Evolutionary conservation across 2,797 vertebrate species (phyloP).

Genomic region (Arremon brunneinucha): DNA sequence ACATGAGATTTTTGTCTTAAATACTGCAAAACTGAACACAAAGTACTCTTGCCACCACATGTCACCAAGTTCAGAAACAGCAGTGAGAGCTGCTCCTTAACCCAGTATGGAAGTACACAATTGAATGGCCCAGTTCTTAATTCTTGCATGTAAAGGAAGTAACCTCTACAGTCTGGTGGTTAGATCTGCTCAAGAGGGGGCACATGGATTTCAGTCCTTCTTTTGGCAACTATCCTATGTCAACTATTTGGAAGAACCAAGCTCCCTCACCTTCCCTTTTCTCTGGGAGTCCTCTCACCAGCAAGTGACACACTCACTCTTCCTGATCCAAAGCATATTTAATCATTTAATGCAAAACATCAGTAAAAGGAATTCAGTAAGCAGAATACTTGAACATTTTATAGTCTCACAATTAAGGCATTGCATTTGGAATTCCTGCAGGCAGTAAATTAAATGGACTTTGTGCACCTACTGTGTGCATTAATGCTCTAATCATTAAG

Average conservation of each 20-base stretch:
- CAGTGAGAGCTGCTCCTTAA: background rate
- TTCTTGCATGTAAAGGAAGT: background rate
- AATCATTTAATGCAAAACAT: background rate
- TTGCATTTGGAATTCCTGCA: background rate
- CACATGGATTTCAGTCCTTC: background rate
- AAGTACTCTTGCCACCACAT: background rate
- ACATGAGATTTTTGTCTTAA: background rate
- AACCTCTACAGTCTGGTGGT: background rate
- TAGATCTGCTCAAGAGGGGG: background rate
- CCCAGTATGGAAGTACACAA: background rate
- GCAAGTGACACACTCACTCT: background rate
- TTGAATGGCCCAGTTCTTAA: background rate
- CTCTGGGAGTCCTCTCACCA: background rate
- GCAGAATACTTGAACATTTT: background rate
- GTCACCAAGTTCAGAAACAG: background rate
- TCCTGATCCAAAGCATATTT: background rate
- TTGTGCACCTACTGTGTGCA: background rate
- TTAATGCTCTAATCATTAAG: constrained; percentile 15
- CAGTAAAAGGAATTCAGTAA: background rate
- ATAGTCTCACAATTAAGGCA: background rate
- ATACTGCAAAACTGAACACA: background rate
- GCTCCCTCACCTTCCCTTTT: background rate
- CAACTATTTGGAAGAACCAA: background rate
- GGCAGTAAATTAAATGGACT: background rate
- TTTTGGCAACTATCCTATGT: background rate